Percentiles rank a stretch among this genome's conserved stretches.
These are phyloP conservation scores for Choloepus hoffmanni DNA, from an alignment of 2,113 vertebrate species.

Conservation along the genomic window DNA sequence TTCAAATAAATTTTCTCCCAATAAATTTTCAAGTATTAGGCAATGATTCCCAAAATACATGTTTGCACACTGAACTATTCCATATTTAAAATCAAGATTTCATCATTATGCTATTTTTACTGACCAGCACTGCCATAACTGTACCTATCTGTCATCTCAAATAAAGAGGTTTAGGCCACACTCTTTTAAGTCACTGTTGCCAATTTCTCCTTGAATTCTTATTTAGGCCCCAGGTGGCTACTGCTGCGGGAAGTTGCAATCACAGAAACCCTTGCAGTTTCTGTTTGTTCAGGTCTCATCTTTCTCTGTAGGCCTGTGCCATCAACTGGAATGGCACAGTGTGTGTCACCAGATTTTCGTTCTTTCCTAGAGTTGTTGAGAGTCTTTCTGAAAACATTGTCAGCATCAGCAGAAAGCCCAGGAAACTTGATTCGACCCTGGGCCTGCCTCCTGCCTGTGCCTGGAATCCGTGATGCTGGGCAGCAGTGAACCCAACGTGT, in stretches of 20 bases:
- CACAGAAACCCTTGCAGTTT: constrained; percentile 69
- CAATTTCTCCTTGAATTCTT: constrained; percentile 51
- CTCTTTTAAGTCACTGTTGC: not conserved
- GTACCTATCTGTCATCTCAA: constrained; percentile 1
- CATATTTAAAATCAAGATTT: constrained; percentile 53
- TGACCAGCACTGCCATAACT: not conserved
- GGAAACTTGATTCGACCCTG: constrained; percentile 70
- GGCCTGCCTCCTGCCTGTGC: constrained; percentile 69
- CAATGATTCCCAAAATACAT: not conserved
- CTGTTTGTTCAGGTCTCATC: constrained; percentile 67
- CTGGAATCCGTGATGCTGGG: constrained; percentile 72
- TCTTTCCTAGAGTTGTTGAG: constrained; percentile 51
- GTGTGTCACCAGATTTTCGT: constrained; percentile 61
- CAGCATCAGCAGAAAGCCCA: constrained; percentile 74
- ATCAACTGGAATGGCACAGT: constrained; percentile 71
- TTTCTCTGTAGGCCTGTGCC: constrained; percentile 64
- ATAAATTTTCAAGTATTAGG: not conserved
- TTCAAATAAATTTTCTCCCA: constrained; percentile 30
- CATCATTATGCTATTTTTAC: constrained; percentile 14
- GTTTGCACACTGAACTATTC: not conserved
- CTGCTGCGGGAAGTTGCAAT: constrained; percentile 41
- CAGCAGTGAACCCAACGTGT: constrained; percentile 9
- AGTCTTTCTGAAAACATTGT: constrained; percentile 75
- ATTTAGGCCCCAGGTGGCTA: constrained; percentile 57
- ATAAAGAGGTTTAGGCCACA: not conserved